phyloP scores from a whole-genome alignment of 2,797 vertebrate species.

The Coregonus ussuriensis region DNA sequence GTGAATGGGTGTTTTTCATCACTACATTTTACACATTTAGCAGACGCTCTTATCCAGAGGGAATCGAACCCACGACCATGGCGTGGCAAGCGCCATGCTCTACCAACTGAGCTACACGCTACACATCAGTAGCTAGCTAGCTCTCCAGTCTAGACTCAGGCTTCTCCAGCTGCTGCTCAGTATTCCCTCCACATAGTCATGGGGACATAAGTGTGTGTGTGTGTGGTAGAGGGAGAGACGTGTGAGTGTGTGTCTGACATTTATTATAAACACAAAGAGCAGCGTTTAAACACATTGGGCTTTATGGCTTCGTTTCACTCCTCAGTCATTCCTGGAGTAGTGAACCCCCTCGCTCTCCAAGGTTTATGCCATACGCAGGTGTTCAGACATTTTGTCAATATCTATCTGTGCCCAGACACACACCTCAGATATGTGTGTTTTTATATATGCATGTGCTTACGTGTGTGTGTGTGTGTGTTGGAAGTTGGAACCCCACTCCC shows the following conservation, averaged over 20 bases:
- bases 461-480: constrained; percentile 10
- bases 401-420: background rate
- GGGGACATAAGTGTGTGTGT: constrained; percentile 10
- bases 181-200: constrained; percentile 28
- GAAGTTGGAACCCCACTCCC: constrained; percentile 16
- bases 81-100: no score
- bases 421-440: background rate
- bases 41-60: no score
- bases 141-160: background rate
- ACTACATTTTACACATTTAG: background rate
- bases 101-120: no score
- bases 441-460: background rate
- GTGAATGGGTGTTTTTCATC: background rate
- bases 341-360: background rate
- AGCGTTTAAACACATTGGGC: constrained; percentile 4
- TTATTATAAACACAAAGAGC: background rate
- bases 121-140: background rate
- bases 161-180: constrained; percentile 38
- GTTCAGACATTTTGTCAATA: constrained; percentile 15
- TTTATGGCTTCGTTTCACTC: background rate
- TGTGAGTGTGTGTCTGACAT: constrained; percentile 6
- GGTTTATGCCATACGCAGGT: constrained; percentile 9
- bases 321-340: constrained; percentile 5
- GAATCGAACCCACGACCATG: no score
- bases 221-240: constrained; percentile 2